phyloP scores from a whole-genome alignment of 2,797 vertebrate species.

The Sphaeramia orbicularis region DNA sequence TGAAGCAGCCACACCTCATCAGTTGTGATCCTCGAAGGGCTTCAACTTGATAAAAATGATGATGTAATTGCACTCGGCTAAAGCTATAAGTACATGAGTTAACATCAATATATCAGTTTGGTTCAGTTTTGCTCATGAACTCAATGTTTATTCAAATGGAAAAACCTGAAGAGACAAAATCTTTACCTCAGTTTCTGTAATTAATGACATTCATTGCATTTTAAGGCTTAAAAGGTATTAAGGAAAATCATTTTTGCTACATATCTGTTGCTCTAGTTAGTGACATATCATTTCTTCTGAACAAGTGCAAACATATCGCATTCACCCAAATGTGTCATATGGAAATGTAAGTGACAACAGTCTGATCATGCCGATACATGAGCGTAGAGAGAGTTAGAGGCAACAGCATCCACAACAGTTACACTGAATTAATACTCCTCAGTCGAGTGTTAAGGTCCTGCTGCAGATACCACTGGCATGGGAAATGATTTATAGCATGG shows the following conservation, averaged over 20 bases:
- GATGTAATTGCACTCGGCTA: not conserved
- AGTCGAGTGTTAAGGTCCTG: not conserved
- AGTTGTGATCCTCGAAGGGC: not conserved
- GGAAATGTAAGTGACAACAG: not conserved
- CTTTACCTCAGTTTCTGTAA: not conserved
- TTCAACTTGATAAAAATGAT: not conserved
- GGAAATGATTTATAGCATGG: constrained; percentile 14
- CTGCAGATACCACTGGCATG: constrained; percentile 9
- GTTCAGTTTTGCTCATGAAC: too few species aligned
- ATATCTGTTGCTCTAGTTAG: not conserved
- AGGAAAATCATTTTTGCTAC: not conserved
- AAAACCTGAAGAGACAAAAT: too few species aligned
- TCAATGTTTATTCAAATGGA: not conserved
- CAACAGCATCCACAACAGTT: constrained; percentile 1
- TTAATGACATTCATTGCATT: too few species aligned
- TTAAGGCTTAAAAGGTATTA: too few species aligned
- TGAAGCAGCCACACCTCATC: constrained; percentile 8
- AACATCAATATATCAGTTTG: not conserved
- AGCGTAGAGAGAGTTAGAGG: not conserved
- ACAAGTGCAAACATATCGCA: constrained; percentile 18
- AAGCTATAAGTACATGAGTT: not conserved
- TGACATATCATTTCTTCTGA: constrained; percentile 4
- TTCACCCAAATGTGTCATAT: constrained; percentile 8
- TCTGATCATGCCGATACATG: constrained; percentile 40
- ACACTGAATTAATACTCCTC: not conserved